Evolutionary conservation across 2,888 invertebrate species (phyloP), one percentile per base, ranked within the genome.

Genomic region (Perizoma flavofasciatum): DNA sequence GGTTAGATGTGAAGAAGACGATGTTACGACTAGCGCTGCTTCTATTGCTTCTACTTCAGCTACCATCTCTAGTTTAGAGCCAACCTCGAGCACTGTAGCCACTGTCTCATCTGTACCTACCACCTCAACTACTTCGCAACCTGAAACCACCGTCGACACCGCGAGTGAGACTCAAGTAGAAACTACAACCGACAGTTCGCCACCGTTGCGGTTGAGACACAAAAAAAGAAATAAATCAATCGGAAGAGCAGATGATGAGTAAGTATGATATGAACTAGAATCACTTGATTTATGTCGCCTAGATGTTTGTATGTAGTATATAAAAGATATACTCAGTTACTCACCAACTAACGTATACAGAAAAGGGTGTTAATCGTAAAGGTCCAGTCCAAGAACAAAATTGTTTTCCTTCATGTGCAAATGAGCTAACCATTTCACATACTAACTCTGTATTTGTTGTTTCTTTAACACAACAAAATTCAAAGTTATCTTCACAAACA

Each of bases 201-300:
- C 37, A 4, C n/a, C 5, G 41, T 39, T 58, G 9, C 49, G 49
- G 6, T 33, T 22, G 6, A 49, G 59, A 11, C 32, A 49, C 6
- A 59, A 47, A 47, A 54, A 46, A 35, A 54, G 7, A 46, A 50
- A 52, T 1, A 48, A 49, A 49, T 11, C 49, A 45, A 49, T 49
- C 8, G 32, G 9, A 4, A 48, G 44, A 53, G 5, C 11, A 32
- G 49, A 44, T 41, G 22, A 44, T 9, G 11, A 40, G 59, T 59
- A 54, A 49, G 44, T 34, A 34, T 5, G 0, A 7, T 41, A n/a
- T 2, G 10, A 22, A 22, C 22, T 22, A 22, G 22, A 22, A 22
- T 22, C 22, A 22, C 22, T 22, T 22, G 22, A 22, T 22, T 22
- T 2, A 22, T 22, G 22, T 22, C 1, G 1, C 22, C 22, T 22